Base-by-base conservation (phyloP, 2,797 vertebrate genomes). In the Macrochelys suwanniensis region DNA sequence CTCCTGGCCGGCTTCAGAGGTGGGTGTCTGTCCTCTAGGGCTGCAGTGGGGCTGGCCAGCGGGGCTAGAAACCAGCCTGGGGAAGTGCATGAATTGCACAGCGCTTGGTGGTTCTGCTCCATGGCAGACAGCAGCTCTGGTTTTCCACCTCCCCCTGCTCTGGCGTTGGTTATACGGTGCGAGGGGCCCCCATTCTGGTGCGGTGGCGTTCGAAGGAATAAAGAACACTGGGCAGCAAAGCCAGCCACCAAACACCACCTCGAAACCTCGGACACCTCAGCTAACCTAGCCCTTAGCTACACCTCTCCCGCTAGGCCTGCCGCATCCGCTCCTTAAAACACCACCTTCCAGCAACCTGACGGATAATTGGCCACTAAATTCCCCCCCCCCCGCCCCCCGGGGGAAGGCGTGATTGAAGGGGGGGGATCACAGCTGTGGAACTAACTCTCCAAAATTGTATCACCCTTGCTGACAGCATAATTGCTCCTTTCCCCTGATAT, bases 401-500 rank as follows among this genome's bases (percentile, higher is more conserved):
- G 94, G 89, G 94, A 94, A 97, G 96, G 85, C 80, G 33, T 0
- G 87, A 93, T 85, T 92, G 87, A 6, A 53, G 90, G 94, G 96
- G 91, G 59, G 88, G 98, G 98, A 97, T 98, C 98, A 97, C 49
- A 94, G 97, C 97, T 97, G 95, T 86, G 56, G 96, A 98, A 97
- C 95, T 49, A 92, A 97, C 97, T 97, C 98, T 98, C 98, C 98
- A 97, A 98, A 98, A 98, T 97, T 96, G 89, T 97, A 96, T 98
- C 98, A 97, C 97, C 97, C 97, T 85, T 91, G 82, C 94, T 98
- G 98, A 98, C 98, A 98, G 96, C 84, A 95, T 98, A 98, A 98
- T 98, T 98, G 98, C 98, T 98, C 97, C 98, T 97, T 98, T 98
- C 98, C 95, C 96, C 96, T 0, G 45, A 97, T 98, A 98, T 98